A percentile compares a stretch with the other conserved stretches of the same genome.
Conservation (phyloP, 2,113 vertebrate species). For the Reinhardtius hippoglossoides region DNA sequence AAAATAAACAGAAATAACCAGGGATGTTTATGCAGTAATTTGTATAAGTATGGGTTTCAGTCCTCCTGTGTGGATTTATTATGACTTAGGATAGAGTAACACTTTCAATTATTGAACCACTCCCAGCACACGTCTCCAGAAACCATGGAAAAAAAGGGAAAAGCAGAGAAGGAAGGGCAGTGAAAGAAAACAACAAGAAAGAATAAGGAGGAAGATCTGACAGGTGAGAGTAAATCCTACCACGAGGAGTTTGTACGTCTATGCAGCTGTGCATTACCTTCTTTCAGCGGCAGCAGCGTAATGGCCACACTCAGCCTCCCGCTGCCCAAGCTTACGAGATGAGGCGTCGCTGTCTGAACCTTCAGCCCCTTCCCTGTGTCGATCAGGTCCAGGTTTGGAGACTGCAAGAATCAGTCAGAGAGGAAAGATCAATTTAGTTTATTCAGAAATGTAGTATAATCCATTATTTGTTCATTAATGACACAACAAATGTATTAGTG, state of each 20-base stretch:
- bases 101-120: conserved; percentile 18
- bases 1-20: conserved; percentile 24
- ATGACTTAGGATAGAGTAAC: conserved; percentile 28
- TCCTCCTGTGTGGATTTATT: conserved; percentile 11
- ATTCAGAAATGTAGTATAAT: too few species aligned
- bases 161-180: not conserved
- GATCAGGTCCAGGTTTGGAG: conserved; percentile 80
- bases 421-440: conserved; percentile 7
- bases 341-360: conserved; percentile 82
- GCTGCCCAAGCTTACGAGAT: conserved; percentile 86
- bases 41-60: conserved; percentile 22
- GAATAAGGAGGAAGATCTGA: not conserved
- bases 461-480: not conserved
- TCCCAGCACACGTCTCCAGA: not conserved
- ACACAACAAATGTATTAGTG: not conserved
- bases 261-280: conserved; percentile 75
- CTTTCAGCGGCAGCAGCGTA: conserved; percentile 84
- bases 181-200: too few species aligned
- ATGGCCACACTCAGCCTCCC: conserved; percentile 86
- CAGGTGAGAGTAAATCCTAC: conserved; percentile 7
- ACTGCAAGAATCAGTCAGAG: conserved; percentile 56
- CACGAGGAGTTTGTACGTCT: not conserved
- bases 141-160: not conserved
- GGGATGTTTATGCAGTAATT: not conserved
- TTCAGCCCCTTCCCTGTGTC: conserved; percentile 85